phyloP scores from a whole-genome alignment of 2,888 invertebrate species.

The Argyra leucocephala region DNA sequence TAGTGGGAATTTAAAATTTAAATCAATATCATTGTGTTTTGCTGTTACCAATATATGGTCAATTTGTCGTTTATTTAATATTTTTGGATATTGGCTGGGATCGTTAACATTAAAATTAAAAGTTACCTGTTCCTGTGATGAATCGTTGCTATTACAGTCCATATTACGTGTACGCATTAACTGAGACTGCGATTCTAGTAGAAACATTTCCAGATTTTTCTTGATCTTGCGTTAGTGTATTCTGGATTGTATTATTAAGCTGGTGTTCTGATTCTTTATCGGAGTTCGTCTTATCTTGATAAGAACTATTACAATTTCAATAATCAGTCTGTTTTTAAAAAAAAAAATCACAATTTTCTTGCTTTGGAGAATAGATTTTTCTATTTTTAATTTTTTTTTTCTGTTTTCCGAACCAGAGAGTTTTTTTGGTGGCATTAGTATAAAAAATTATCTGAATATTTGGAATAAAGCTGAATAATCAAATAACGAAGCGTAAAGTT shows the following conservation, averaged over 20 bases:
- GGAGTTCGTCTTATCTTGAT: too few relatives aligned
- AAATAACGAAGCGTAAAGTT: conserved; percentile 7
- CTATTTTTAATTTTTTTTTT: too few relatives aligned
- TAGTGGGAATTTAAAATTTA: conserved; percentile 9
- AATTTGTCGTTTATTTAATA: conserved; percentile 8
- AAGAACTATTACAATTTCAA: too few relatives aligned
- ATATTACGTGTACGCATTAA: background rate
- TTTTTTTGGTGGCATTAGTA: too few relatives aligned
- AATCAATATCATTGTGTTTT: conserved; percentile 9
- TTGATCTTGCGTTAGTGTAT: background rate
- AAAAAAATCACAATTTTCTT: too few relatives aligned
- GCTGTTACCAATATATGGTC: conserved; percentile 8
- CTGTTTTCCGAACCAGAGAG: too few relatives aligned
- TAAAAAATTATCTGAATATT: too few relatives aligned
- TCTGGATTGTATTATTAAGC: background rate
- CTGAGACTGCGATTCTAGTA: too few relatives aligned
- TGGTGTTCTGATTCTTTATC: too few relatives aligned
- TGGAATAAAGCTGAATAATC: conserved; percentile 7
- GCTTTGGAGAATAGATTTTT: too few relatives aligned
- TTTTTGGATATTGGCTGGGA: conserved; percentile 6
- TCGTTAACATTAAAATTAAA: conserved; percentile 9
- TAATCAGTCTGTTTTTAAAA: too few relatives aligned
- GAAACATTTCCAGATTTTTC: too few relatives aligned
- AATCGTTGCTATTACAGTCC: conserved; percentile 8
- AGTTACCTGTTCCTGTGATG: conserved; percentile 7